Base-by-base conservation (phyloP, 2,797 vertebrate genomes). In the Phoebastria nigripes region DNA sequence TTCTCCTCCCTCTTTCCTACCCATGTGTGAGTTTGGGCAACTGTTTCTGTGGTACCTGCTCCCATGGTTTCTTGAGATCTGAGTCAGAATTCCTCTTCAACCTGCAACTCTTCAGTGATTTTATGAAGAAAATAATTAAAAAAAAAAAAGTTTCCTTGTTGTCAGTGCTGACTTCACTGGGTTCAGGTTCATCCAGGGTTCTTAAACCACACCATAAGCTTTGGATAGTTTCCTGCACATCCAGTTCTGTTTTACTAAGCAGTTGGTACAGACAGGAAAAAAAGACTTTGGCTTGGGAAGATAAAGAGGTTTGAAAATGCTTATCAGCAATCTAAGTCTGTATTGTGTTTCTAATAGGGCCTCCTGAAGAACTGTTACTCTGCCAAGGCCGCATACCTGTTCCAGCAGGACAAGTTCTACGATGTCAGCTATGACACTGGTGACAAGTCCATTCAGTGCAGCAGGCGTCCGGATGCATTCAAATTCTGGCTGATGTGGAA, bases 401-500 rank as follows among this genome's bases (percentile, higher is more conserved):
- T 99, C 97, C 99, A 99, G 97, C 98, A 98, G 94, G 98, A 99
- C 95, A 99, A 99, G 93, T 99, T 99, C 97, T 99, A 99, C 2
- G 98, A 99, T 3, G 96, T 98, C 90, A 98, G 97, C 95, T 99
- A 98, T 0, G 98, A 99, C 97, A 99, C 98, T 0, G 98, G 98
- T 25, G 99, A 98, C 97, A 99, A 99, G 89, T 98, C 98, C 13
- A 97, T 99, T 69, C 99, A 99, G 74, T 99, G 98, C 91, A 98
- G 98, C 97, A 98, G 98, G 67, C 98, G 98, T 76, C 98, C 98
- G 0, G 98, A 99, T 9, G 98, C 98, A 0, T 99, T 99, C 97
- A 99, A 99, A 54, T 98, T 99, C 97, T 99, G 99, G 99, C 98
- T 99, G 94, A 98, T 98, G 94, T 99, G 98, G 99, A 99, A 99